phyloP scores from a whole-genome alignment of 2,888 invertebrate genomes.

The Argynnis bischoffii region DNA sequence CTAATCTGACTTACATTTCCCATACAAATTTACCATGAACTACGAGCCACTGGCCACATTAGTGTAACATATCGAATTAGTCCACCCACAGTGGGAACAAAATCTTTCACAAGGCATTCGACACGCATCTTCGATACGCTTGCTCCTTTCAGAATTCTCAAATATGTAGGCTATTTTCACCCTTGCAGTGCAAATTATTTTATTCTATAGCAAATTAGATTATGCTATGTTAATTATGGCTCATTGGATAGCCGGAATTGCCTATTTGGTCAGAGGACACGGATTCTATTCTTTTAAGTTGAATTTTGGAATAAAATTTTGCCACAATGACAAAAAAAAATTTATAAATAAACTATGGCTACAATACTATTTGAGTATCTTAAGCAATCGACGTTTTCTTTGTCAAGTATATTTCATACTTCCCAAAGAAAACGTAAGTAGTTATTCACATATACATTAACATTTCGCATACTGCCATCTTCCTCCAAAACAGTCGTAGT shows the following conservation, averaged over 20 bases:
- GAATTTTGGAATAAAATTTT: no score
- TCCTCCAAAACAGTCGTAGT: no score
- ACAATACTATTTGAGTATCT: no score
- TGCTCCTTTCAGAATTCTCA: conserved; percentile 23
- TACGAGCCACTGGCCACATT: conserved; percentile 48
- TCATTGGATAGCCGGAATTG: not conserved
- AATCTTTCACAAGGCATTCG: conserved; percentile 65
- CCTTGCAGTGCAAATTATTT: conserved; percentile 9
- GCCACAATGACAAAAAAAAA: no score
- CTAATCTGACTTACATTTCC: conserved; percentile 57
- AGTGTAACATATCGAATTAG: conserved; percentile 45
- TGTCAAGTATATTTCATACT: no score
- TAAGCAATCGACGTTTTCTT: no score
- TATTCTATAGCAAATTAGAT: conserved; percentile 6
- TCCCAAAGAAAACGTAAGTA: no score
- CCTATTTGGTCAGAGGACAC: not conserved
- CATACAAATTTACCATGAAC: conserved; percentile 62
- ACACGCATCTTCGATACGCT: conserved; percentile 57
- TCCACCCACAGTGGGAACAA: conserved; percentile 62
- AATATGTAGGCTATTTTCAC: conserved; percentile 19
- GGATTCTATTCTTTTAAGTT: no score
- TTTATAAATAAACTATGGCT: no score
- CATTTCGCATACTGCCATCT: no score
- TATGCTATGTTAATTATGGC: not conserved
- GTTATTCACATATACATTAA: no score